Base-by-base conservation (phyloP, 1,140 invertebrate genomes). In the Drosophila sucinea region DNA sequence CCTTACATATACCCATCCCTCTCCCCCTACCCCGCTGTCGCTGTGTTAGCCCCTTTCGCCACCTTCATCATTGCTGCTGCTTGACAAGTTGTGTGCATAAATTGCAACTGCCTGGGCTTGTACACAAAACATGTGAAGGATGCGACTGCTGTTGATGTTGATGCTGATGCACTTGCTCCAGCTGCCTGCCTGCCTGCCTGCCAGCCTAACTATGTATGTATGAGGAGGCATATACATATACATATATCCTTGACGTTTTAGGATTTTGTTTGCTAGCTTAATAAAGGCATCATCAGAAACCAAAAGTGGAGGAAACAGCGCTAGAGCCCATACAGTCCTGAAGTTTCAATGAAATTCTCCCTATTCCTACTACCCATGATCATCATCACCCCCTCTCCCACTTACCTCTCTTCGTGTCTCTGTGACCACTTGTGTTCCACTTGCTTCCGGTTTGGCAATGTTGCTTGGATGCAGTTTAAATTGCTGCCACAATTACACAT, bases 71-170 rank as follows among this genome's bases (percentile, higher is more conserved):
- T 38, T 38, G 44, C 44, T 47, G 44, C 32, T 38, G 41, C 40
- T 70, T 89, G 83, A 87, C 83, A 87, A 87, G 83, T 87, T 87
- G 83, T 87, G 84, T 83, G 83, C 83, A 87, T 87, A 89, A 87
- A 87, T 87, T 87, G 79, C 80, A 77, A 89, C 84, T 80, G 83
- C 84, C 83, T 83, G 70, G 64, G 73, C 76, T 79, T 77, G 83
- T 87, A 80, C 83, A 87, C 84, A 84, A 79, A 89, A 89, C 83
- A 87, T 62, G 79, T 89, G 84, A 89, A 83, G 83, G 83, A 87
- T 87, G 83, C 71, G 71, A 69, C 57, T 58, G 69, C 63, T 72
- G 80, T 47, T 63, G 77, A 38, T 69, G 61, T 33, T 71, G 81
- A 25, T 64, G 78, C 72, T 82, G 79, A 65, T 85, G 70, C 70